Percentiles rank a stretch among this genome's conserved stretches.
These are phyloP conservation scores for Hippocampus guttulatus DNA, from an alignment of 2,113 vertebrate genomes.

Conservation along the genomic window DNA sequence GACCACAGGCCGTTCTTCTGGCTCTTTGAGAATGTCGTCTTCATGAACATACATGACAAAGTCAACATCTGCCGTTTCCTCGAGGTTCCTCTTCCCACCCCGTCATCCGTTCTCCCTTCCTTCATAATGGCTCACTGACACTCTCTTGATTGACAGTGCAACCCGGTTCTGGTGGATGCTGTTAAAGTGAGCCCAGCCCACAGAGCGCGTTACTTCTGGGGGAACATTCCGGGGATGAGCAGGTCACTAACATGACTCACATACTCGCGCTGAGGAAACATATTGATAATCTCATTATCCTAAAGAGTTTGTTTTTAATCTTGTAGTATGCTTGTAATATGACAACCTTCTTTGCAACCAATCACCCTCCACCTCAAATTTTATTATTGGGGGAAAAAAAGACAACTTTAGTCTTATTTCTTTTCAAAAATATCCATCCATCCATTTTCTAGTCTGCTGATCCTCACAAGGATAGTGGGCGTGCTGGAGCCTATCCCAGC, in stretches of 20 bases:
- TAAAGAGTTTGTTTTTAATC: neutral
- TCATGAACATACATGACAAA: conserved; percentile 85
- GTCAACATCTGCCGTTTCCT: conserved; percentile 88
- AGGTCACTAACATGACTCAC: conserved; percentile 66
- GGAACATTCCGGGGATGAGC: conserved; percentile 94
- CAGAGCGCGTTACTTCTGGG: conserved; percentile 90
- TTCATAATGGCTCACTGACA: no score
- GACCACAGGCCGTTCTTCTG: conserved; percentile 90
- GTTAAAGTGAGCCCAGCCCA: conserved; percentile 88
- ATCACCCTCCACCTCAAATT: no score
- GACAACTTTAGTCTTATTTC: neutral
- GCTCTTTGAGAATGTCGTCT: conserved; percentile 92
- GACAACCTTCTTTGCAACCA: no score
- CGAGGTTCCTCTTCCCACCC: conserved; percentile 72
- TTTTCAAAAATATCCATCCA: neutral
- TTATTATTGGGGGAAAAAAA: neutral
- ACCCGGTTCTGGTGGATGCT: conserved; percentile 88
- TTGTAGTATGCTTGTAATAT: neutral
- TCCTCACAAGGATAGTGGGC: no score
- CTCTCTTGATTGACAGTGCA: conserved; percentile 73
- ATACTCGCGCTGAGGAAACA: neutral
- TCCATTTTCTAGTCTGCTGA: no score
- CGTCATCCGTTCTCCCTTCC: no score
- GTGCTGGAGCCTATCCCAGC: no score
- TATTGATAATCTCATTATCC: neutral